Evolutionary conservation across 2,113 vertebrate species (phyloP), one percentile per base, ranked within the genome.

Genomic region (Microtus oregoni): DNA sequence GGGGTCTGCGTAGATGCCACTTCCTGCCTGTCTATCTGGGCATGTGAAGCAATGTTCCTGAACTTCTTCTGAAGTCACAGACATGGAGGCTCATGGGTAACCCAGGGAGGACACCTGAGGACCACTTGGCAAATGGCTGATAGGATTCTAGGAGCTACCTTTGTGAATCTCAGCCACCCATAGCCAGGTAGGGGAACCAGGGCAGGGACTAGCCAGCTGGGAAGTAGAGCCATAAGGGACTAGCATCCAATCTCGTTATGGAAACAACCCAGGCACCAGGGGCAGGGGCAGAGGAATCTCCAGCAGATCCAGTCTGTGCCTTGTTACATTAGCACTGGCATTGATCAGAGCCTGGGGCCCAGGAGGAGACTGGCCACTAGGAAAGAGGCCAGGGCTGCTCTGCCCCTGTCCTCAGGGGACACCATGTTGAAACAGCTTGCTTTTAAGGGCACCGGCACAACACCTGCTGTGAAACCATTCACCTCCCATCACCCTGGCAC

Each of bases 291-390:
- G 28, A 3, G 10, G 61, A 22, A 47, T 55, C 2, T 58, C 58
- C n/a, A 55, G 0, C 3, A 65, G 0, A 78, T n/a, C 38, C 41
- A 44, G 50, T 38, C 44, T 15, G 10, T 63, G 32, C 67, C 28
- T 32, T 13, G 17, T 58, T 14, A 30, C 1, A 30, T 76, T 14
- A 3, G 7, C 26, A 24, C n/a, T 1, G 17, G 24, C 58, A 17
- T 0, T 5, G 3, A 17, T 2, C 0, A 8, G 19, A 50, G 38
- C 58, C 13, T 2, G 0, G 0, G 0, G 28, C 22, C 58, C 50
- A 1, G 35, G 44, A 61, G 10, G 67, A 24, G 19, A 35, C 32
- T 8, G 12, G n/a, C 1, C 5, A 28, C 61, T 58, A 4, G 1
- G 55, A 26, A 65, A 10, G 13, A 91, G 19, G 75, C 24, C 35